These are phyloP conservation scores for Drosophila aff. DNA, from an alignment of 1,140 invertebrate genomes.

Conservation along the genomic window DNA sequence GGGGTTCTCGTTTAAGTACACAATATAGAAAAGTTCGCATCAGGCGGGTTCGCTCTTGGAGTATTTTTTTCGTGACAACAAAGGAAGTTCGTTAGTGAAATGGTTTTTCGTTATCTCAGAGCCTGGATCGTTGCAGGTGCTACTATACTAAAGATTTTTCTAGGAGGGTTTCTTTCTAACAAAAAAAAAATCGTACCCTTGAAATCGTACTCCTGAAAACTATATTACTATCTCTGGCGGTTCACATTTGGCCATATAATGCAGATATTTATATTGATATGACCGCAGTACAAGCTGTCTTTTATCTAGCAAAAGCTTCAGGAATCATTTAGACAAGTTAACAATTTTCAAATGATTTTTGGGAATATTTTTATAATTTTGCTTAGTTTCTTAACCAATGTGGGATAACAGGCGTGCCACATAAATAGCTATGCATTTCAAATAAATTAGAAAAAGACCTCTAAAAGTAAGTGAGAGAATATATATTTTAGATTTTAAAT, in stretches of 20 bases:
- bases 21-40: slow-evolving; percentile 45
- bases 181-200: neutral
- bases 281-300: slow-evolving; percentile 8
- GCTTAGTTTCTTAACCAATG: neutral
- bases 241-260: slow-evolving; percentile 1
- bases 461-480: neutral
- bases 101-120: slow-evolving; percentile 1
- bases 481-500: neutral
- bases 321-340: neutral
- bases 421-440: neutral
- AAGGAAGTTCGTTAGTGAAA: slow-evolving; percentile 24
- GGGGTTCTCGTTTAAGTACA: slow-evolving; percentile 49
- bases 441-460: neutral
- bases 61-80: slow-evolving; percentile 26
- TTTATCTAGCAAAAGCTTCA: neutral
- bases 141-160: neutral
- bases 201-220: slow-evolving; percentile 1
- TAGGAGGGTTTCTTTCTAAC: neutral
- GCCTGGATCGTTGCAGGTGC: neutral
- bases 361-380: neutral
- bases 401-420: neutral
- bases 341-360: neutral
- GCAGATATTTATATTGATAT: slow-evolving; percentile 21
- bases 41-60: slow-evolving; percentile 43
- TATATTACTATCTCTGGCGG: neutral